These are phyloP conservation scores for Erithacus rubecula DNA, from an alignment of 2,797 vertebrate species.

Conservation along the genomic window DNA sequence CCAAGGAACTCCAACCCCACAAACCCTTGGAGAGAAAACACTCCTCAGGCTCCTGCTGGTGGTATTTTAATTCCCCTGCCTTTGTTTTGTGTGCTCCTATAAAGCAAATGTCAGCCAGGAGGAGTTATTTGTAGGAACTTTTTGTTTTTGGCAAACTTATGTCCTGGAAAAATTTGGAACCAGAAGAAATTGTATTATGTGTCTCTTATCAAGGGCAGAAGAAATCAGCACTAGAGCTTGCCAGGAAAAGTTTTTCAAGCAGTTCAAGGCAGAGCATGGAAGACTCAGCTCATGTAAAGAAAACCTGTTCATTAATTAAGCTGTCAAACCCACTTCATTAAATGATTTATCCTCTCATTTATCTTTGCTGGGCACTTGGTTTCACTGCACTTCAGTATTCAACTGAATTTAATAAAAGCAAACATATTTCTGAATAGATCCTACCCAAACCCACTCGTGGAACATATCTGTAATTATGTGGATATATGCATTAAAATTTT, in stretches of 20 bases:
- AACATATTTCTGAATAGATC: neutral
- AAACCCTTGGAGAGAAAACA: neutral
- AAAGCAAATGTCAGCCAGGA: neutral
- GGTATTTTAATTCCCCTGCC: neutral
- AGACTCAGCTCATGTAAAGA: neutral
- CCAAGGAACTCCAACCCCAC: neutral
- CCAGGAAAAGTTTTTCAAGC: neutral
- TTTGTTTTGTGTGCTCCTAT: neutral
- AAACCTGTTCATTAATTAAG: neutral
- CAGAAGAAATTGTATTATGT: neutral
- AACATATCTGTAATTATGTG: neutral
- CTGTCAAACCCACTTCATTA: neutral
- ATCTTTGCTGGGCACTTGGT: neutral
- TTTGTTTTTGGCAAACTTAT: neutral
- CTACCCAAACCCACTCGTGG: neutral
- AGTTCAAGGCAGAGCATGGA: neutral
- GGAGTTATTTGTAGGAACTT: neutral
- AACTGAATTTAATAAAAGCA: neutral
- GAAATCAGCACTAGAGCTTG: neutral
- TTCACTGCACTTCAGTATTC: neutral
- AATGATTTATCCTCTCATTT: neutral
- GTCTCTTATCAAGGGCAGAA: neutral
- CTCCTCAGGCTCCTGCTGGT: neutral
- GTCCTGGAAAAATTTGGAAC: neutral
- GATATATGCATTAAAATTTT: neutral